Base-by-base conservation (phyloP, 2,888 invertebrate genomes). In the Andrena fulva region DNA sequence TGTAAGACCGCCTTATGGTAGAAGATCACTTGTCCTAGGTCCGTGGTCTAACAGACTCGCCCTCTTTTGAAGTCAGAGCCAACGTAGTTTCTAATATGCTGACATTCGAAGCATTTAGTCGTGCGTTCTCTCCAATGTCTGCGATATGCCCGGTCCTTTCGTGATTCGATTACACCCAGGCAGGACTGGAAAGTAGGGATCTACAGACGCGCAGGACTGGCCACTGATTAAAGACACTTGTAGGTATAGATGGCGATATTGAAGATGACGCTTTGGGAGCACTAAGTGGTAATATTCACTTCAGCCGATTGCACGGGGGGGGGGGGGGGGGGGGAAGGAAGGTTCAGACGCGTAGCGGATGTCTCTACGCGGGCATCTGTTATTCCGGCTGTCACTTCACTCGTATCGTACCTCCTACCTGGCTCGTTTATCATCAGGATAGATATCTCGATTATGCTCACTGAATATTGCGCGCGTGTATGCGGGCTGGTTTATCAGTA, bases 391-490 rank as follows among this genome's bases (percentile, higher is more conserved):
- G 87, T 88, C 88, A 82, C 87, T 88, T 88, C 82, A 73, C 85
- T 81, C 87, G 77, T 77, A 81, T 72, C 81, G 85, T 85, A 69
- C 62, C 84, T 86, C 77, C 76, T 88, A 81, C 81, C 77, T 78
- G 48, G 79, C 87, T 83, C 85, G 87, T 88, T 85, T 81, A 87
- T 88, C 87, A 87, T 73, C 72, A 2, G 77, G 81, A 82, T 85
- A 86, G 82, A 86, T 87, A 87, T 83, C 85, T 85, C 87, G 85
- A 87, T 87, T 87, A 87, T 82, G 79, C 75, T 70, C 71, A 54
- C 70, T 66, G 86, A 78, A 84, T 87, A 77, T 66, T 75, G 76
- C 66, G 31, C 35, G 42, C 20, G 8, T 68, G 69, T 68, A 84
- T 77, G 74, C 79, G 75, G 74, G 79, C 67, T 29, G 59, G 84